Base-by-base conservation (phyloP, 2,797 vertebrate species). In the Cuniculus paca region DNA sequence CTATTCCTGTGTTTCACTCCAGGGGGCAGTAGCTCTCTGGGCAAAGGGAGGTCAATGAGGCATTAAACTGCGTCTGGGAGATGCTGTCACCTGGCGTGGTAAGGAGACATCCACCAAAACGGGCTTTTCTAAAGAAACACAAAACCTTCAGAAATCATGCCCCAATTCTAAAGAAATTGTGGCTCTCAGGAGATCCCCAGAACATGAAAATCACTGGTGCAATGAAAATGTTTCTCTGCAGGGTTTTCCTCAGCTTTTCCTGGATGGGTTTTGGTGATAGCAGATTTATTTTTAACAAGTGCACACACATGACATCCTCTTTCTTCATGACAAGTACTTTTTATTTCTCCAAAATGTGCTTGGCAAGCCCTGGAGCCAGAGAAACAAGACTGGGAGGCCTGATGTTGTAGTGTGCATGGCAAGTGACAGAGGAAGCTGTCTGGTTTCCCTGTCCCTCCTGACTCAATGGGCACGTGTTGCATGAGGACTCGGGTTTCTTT, bases 1-100 rank as follows among this genome's bases (percentile, higher is more conserved):
- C 14, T 78, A 68, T 94, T 92, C 94, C 60, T 77, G 28, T 77
- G 5, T 48, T 28, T 61, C 78, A 61, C 97, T 91, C 93, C 70
- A 97, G 97, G 75, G 92, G 97, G 88, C 97, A 98, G 96, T 86
- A 98, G 68, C 58, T 86, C 96, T 93, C 39, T 83, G 77, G 68
- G 48, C 94, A 97, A 96, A 96, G 48, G 10, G 9, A 58, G 34
- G 31, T 56, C 48, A 93, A 8, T 1, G 36, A 58, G 8, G 9
- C 19, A 13, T 48, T 48, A 54, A 87, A 88, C 3, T 20, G 10
- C 50, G 31, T 17, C 20, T 28, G 50, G 11, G 14, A 34, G 28
- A 79, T 7, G 20, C 10, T 26, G 42, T 81, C 13, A 63, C 48
- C 11, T 2, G 13, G 4, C 34, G 19, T 42, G 19, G 50, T 90